These are phyloP conservation scores for Drosophila prolongata DNA, from an alignment of 2,888 invertebrate species.

Conservation along the genomic window DNA sequence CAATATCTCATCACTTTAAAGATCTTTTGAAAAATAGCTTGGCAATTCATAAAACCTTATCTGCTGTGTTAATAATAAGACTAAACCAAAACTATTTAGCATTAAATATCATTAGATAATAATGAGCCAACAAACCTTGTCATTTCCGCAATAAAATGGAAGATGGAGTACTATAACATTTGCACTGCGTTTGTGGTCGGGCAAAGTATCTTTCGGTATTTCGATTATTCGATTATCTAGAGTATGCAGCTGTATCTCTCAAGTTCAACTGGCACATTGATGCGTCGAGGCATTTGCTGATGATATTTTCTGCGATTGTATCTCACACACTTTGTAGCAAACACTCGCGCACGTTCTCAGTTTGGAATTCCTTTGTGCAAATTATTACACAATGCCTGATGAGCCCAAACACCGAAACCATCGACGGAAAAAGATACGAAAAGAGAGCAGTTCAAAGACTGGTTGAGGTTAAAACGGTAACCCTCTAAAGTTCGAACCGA, in stretches of 20 bases:
- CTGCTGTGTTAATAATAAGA: too few relatives aligned
- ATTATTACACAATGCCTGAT: slow-evolving; percentile 73
- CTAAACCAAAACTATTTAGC: not conserved
- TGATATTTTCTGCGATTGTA: slow-evolving; percentile 43
- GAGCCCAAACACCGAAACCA: slow-evolving; percentile 12
- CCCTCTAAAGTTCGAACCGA: slow-evolving; percentile 45
- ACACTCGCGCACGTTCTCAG: slow-evolving; percentile 65
- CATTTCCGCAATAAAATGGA: slow-evolving; percentile 64
- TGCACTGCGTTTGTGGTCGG: slow-evolving; percentile 33
- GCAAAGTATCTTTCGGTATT: slow-evolving; percentile 28
- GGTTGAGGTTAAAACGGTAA: slow-evolving; percentile 56
- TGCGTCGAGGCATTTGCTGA: slow-evolving; percentile 58
- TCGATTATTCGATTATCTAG: slow-evolving; percentile 49
- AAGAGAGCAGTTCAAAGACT: slow-evolving; percentile 41
- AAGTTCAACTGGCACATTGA: slow-evolving; percentile 58
- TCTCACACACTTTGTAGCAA: slow-evolving; percentile 48
- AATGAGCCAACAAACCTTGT: slow-evolving; percentile 60
- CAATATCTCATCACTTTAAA: too few relatives aligned
- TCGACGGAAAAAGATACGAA: slow-evolving; percentile 12
- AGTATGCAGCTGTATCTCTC: slow-evolving; percentile 58
- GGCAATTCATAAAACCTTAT: too few relatives aligned
- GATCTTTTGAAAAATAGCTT: too few relatives aligned
- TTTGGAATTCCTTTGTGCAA: slow-evolving; percentile 57
- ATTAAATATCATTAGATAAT: slow-evolving; percentile 4
- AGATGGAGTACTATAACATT: slow-evolving; percentile 40